Percentiles rank a stretch among this genome's conserved stretches.
Evolutionary conservation across 2,797 vertebrate genomes (phyloP).

Genomic region (Urophycis tenuis): DNA sequence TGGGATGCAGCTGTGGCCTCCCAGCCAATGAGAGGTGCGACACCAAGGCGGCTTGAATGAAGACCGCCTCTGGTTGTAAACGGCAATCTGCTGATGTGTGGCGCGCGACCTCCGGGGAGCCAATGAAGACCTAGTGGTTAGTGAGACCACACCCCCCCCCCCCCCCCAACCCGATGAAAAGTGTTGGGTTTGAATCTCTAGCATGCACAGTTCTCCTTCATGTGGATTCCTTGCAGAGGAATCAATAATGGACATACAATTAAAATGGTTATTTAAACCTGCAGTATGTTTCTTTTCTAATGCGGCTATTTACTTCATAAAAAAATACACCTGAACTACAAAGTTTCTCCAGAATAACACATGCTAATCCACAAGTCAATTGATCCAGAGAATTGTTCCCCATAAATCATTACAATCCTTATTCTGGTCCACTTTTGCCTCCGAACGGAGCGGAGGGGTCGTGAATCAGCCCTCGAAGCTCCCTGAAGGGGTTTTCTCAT

Average conservation of each 20-base stretch:
- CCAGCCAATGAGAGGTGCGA: not conserved
- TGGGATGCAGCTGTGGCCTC: not conserved
- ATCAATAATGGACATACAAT: not conserved
- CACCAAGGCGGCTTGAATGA: not conserved
- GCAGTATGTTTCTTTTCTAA: not conserved
- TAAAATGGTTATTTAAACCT: not conserved
- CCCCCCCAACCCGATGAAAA: not conserved
- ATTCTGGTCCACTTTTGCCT: too few species aligned
- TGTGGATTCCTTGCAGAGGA: not conserved
- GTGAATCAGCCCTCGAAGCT: too few species aligned
- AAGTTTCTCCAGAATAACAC: not conserved
- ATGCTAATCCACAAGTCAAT: not conserved
- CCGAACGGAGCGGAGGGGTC: too few species aligned
- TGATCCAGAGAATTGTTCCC: not conserved
- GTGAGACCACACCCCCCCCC: not conserved
- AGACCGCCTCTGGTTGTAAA: not conserved
- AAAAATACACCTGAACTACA: not conserved
- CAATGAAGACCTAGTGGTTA: not conserved
- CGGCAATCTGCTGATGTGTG: not conserved
- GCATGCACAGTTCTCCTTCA: not conserved
- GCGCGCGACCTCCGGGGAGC: not conserved
- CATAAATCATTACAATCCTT: not conserved
- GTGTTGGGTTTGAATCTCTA: not conserved
- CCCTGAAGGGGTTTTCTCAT: too few species aligned
- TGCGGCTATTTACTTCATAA: not conserved